Base-by-base conservation (phyloP, 2,888 invertebrate species). In the Hyppa rectilinea region DNA sequence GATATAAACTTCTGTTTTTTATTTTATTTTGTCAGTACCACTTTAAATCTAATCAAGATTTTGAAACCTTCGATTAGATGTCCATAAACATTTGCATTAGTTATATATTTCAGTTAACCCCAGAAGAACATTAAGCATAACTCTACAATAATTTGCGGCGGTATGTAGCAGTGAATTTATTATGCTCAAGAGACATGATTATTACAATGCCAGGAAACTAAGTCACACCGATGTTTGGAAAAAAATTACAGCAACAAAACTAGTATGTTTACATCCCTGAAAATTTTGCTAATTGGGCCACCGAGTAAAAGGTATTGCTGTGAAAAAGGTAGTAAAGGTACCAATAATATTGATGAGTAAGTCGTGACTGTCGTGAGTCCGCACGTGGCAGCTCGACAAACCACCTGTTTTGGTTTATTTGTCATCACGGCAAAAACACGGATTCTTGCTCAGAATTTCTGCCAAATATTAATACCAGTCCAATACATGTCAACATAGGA, bases 301-400 rank as follows among this genome's bases (percentile, higher is more conserved):
- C 53, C 47, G 31, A 63, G n/a, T 17, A 17, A 56, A 45, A 26
- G 26, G 61, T 43, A 52, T 61, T 49, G 7, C 26, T 45, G 58
- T 50, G 60, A 58, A 43, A 68, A 65, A 36, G 40, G 53, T 43
- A 66, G 43, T 23, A 68, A 69, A 70, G 45, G 36, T 45, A 59
- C 52, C 69, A 79, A 67, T 65, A 70, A 69, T 67, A 66, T 67
- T 75, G 61, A 67, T 68, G 29, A 58, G 29, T 17, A 71, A 20
- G 60, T 75, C 66, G 58, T 58, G 26, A 61, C 43, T 64, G 60
- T 75, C 66, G 58, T 58, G 26, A 61, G 49, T 64, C 31, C 43
- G 53, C 55, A 61, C 63, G 64, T 55, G 52, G 49, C 53, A 58
- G 61, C 40, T 63, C 45, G 5, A 50, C 31, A 52, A 64, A 75